phyloP scores from a whole-genome alignment of 1,140 invertebrate species.

The Adoxophyes honmai region DNA sequence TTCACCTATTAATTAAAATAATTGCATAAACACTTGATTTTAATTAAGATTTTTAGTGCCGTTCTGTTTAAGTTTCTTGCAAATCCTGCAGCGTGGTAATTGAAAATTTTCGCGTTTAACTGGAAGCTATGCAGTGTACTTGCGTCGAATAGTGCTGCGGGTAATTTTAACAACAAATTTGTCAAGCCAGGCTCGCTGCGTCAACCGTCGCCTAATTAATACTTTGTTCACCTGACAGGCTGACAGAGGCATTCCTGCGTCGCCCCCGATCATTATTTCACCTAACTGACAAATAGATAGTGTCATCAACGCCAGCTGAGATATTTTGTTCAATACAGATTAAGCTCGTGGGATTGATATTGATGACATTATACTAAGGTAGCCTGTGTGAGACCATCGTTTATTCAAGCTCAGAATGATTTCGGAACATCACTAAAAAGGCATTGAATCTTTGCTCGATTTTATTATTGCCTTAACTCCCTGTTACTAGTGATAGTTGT shows the following conservation, averaged over 20 bases:
- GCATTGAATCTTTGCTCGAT: too few relatives aligned
- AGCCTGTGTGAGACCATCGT: too few relatives aligned
- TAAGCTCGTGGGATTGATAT: neutral
- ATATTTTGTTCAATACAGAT: slow-evolving; percentile 2
- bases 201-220: slow-evolving; percentile 11
- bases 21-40: too few relatives aligned
- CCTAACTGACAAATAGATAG: slow-evolving; percentile 8
- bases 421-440: too few relatives aligned
- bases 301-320: neutral
- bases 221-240: slow-evolving; percentile 7
- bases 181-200: neutral
- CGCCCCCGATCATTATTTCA: neutral
- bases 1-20: too few relatives aligned
- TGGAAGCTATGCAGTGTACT: neutral
- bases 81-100: too few relatives aligned
- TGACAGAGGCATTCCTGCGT: slow-evolving; percentile 10
- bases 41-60: too few relatives aligned
- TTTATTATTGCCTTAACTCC: too few relatives aligned
- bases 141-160: neutral
- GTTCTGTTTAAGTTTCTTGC: too few relatives aligned
- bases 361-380: neutral
- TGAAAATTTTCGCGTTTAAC: too few relatives aligned
- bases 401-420: too few relatives aligned
- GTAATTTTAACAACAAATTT: slow-evolving; percentile 1
- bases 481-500: too few relatives aligned